phyloP scores from a whole-genome alignment of 2,113 vertebrate species.

The Anoura caudifer region DNA sequence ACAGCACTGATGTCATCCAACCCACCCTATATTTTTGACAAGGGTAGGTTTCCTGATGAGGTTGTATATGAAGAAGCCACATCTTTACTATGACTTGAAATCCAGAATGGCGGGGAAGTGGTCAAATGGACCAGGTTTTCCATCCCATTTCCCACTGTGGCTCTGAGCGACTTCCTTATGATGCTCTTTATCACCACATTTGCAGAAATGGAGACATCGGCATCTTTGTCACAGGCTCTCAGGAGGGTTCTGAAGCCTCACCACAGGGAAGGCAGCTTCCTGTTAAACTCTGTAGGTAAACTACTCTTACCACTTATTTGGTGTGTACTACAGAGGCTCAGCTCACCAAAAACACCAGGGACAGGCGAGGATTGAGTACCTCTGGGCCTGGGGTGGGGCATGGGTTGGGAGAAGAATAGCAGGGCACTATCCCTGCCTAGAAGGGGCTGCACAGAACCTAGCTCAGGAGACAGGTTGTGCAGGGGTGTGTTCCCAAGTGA shows the following conservation, averaged over 20 bases:
- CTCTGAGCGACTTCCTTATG: background rate
- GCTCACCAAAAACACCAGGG: no score
- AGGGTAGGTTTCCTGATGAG: background rate
- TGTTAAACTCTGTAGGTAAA: background rate
- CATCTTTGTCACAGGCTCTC: background rate
- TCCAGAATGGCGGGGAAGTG: no score
- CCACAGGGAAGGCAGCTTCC: background rate
- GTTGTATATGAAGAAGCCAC: background rate
- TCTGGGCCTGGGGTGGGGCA: background rate
- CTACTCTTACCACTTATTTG: background rate
- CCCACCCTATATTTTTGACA: fast-evolving
- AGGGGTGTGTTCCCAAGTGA: background rate
- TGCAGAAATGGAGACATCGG: background rate
- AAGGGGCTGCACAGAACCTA: background rate
- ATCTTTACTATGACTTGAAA: background rate
- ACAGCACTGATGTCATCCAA: fast-evolving
- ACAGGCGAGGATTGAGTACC: background rate
- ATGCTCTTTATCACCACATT: fast-evolving
- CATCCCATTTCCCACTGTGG: fast-evolving
- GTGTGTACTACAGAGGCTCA: no score
- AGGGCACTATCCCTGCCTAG: background rate
- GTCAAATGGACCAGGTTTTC: background rate
- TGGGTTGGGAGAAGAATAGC: background rate
- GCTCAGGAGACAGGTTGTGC: background rate
- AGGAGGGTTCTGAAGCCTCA: background rate